Conservation (phyloP, 2,113 vertebrate species). For the Orycteropus afer region DNA sequence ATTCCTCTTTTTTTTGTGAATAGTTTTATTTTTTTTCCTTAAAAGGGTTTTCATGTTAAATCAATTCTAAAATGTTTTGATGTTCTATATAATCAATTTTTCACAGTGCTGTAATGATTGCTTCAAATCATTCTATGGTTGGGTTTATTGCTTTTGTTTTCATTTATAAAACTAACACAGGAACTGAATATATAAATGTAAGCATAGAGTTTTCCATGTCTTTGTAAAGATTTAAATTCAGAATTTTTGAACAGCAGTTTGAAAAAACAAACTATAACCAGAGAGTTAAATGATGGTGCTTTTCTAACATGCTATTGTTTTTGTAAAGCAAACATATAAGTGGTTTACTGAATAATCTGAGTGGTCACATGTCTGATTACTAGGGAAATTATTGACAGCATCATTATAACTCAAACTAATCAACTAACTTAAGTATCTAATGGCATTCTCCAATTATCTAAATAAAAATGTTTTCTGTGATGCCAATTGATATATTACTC, state of each 20-base stretch:
- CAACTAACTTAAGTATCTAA: background rate
- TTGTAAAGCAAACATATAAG: slow-evolving; percentile 14
- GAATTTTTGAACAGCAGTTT: slow-evolving; percentile 43
- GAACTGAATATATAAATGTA: slow-evolving; percentile 67
- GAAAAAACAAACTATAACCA: slow-evolving; percentile 44
- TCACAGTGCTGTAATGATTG: slow-evolving; percentile 67
- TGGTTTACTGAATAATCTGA: background rate
- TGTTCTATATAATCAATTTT: slow-evolving; percentile 75
- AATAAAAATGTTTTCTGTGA: background rate
- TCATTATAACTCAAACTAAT: background rate
- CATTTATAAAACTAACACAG: slow-evolving; percentile 70
- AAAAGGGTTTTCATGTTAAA: slow-evolving; percentile 74
- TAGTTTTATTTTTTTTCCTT: slow-evolving; percentile 70
- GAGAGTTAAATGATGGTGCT: background rate
- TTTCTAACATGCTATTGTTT: background rate
- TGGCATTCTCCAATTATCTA: slow-evolving; percentile 10
- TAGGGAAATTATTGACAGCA: background rate
- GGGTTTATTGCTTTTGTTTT: slow-evolving; percentile 76
- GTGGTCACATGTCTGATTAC: background rate
- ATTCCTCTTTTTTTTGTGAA: slow-evolving; percentile 57
- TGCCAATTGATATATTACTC: background rate
- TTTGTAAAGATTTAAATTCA: slow-evolving; percentile 64
- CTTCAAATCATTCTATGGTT: slow-evolving; percentile 60
- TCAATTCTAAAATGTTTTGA: slow-evolving; percentile 75
- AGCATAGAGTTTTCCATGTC: slow-evolving; percentile 5